phyloP scores from a whole-genome alignment of 2,797 vertebrate genomes.

The Smutsia gigantea region DNA sequence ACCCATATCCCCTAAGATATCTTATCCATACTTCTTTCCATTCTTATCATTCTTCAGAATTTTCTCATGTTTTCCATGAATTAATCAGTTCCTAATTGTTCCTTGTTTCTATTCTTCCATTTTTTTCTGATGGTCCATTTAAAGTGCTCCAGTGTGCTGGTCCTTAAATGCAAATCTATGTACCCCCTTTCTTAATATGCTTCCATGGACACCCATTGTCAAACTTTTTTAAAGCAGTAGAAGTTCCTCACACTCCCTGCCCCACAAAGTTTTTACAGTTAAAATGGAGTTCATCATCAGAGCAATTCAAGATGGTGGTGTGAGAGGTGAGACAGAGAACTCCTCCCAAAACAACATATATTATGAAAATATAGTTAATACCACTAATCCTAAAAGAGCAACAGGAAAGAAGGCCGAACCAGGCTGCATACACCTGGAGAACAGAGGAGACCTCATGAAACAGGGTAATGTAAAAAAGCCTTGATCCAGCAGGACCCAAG shows the following conservation, averaged over 20 bases:
- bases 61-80: not conserved
- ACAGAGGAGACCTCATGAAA: no score
- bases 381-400: no score
- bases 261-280: not conserved
- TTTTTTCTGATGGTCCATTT: not conserved
- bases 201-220: not conserved
- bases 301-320: no score
- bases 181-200: not conserved
- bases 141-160: not conserved
- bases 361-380: no score
- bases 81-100: not conserved
- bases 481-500: no score
- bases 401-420: no score
- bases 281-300: not conserved
- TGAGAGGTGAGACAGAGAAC: no score
- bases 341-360: no score
- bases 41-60: not conserved
- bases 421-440: no score
- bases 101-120: not conserved
- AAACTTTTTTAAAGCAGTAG: not conserved
- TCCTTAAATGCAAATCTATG: not conserved
- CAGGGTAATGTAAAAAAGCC: no score
- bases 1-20: not conserved
- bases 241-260: not conserved
- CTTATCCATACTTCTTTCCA: no score